Evolutionary conservation across 1,140 invertebrate species (phyloP), one percentile per base, ranked within the genome.

Genomic region (Homarus americanus): DNA sequence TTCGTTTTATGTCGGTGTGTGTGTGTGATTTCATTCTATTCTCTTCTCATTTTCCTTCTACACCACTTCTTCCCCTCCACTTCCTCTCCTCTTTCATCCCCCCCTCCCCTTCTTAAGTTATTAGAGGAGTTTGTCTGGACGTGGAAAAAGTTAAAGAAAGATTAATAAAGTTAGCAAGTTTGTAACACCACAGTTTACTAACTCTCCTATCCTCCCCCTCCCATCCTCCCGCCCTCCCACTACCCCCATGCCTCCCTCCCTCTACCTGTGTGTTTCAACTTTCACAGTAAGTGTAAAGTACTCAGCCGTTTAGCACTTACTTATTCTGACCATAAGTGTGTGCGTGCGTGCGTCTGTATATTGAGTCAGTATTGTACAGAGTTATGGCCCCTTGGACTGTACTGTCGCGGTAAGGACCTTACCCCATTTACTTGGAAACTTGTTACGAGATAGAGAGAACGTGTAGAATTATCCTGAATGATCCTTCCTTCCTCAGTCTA

Each of bases 121-220:
- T 88, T 69, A 41, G 86, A 88, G 76, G 86, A 88, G 86, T 88
- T 88, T 80, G 86, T 88, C 86, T 88, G 75, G 53, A 58, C 78
- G 75, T 66, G 86, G 78, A 69, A 78, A 88, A 88, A 88, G 86
- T 88, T 88, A 88, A 80, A 63, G 86, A 88, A 88, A 88, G 86
- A 88, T 88, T 88, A 88, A 88, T 88, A 88, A 88, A 88, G 86
- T 88, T 88, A 88, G 75, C 53, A 53, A 88, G 75, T 88, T 80
- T 88, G 86, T 88, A 88, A 69, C 86, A 72, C 76, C 34, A 66
- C 36, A 63, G 28, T 79, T 66, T 63, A 63, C 44, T 24, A 32
- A n/a, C 12, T 7, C 53, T 58, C 73, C 40, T 20, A 15, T 24
- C 5, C 36, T 79, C n/a, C 24, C 58, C 69, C 34, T 41, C 34